Evolutionary conservation across 2,797 vertebrate species (phyloP), one percentile per base, ranked within the genome.

Genomic region (Lycodopsis pacificus): DNA sequence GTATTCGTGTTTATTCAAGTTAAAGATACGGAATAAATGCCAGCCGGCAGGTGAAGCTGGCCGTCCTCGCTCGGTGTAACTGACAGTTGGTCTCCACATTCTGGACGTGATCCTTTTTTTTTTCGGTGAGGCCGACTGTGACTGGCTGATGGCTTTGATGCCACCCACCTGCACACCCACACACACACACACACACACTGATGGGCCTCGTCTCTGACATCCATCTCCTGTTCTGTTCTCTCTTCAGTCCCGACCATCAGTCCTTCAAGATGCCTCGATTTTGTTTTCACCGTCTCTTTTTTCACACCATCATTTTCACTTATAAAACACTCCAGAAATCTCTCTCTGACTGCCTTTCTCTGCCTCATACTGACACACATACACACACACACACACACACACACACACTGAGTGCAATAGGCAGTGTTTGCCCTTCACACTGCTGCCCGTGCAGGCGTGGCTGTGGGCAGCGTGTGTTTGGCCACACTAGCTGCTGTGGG

Each of bases 381-480:
- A 49, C 46, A 49, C 19, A 49, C 49, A 17, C 44, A 17, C 44
- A 46, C 44, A 46, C n/a, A 51, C 49, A 53, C 49, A 53, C 49
- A 51, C 49, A 51, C 49, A 51, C 49, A 46, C 20, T 56, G 62
- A 73, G 64, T 61, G 65, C 59, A 69, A 9, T 74, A 54, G 54
- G 36, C 76, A 64, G 15, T 30, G 44, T 36, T 65, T 79, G 76
- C 56, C 65, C 76, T 56, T 86, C 78, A 79, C 53, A 64, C 40
- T 68, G 61, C 11, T 71, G 70, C 62, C 71, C 59, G 61, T 19
- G 76, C 53, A 65, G 67, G 56, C 3, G 12, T 66, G 48, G 64
- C 64, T 82, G 67, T 68, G 32, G 62, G 75, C 71, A 58, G 59
- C 59, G 73, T 81, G 76, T 76, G 74, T 78, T 71, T 77, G 49